A percentile compares a stretch with the other conserved stretches of the same genome.
phyloP scores from a whole-genome alignment of 2,797 vertebrate genomes.

The Centropyge bicolor region DNA sequence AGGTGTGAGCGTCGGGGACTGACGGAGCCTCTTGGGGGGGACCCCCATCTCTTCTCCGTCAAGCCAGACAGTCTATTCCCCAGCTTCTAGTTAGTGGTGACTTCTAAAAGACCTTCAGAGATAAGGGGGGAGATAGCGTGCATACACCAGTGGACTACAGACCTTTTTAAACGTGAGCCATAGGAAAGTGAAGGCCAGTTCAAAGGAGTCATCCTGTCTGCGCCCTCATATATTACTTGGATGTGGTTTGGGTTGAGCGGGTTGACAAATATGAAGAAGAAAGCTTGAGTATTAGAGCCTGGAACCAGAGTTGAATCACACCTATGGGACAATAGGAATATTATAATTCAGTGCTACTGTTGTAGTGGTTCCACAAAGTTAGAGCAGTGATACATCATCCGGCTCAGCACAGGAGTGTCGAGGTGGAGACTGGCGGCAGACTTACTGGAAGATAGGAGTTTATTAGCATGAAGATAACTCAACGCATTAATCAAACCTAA shows the following conservation, averaged over 20 bases:
- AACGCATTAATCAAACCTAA: conserved; percentile 33
- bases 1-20: conserved; percentile 73
- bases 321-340: conserved; percentile 38
- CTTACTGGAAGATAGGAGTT: conserved; percentile 29
- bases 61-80: conserved; percentile 79
- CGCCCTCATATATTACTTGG: conserved; percentile 18
- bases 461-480: conserved; percentile 55
- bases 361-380: conserved; percentile 43
- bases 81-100: conserved; percentile 82
- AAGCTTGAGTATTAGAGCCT: conserved; percentile 16
- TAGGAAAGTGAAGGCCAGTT: conserved; percentile 57
- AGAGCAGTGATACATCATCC: conserved; percentile 55
- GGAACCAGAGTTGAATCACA: conserved; percentile 33
- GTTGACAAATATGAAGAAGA: conserved; percentile 48
- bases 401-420: conserved; percentile 33
- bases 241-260: conserved; percentile 47
- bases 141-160: conserved; percentile 40
- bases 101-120: conserved; percentile 83
- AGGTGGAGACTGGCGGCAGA: conserved; percentile 31
- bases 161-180: conserved; percentile 62
- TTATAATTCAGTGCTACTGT: conserved; percentile 44
- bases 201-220: conserved; percentile 43
- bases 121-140: conserved; percentile 42
- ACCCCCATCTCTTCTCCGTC: conserved; percentile 61
- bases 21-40: conserved; percentile 71